Evolutionary conservation across 1,140 invertebrate genomes (phyloP).

Genomic region (Micrasema minimum): DNA sequence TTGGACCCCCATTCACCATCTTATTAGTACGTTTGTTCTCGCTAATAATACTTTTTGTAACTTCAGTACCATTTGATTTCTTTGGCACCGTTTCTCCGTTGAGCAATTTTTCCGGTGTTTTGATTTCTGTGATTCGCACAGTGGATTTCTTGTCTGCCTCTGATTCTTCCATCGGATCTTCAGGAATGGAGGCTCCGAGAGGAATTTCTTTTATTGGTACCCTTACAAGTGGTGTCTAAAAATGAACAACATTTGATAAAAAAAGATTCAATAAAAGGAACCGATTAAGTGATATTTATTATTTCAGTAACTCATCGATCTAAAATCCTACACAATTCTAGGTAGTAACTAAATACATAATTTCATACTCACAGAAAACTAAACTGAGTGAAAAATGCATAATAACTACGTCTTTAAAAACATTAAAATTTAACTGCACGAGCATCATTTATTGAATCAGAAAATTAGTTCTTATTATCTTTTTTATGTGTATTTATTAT

Average conservation of each 20-base stretch:
- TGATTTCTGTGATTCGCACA: neutral
- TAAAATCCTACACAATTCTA: no score
- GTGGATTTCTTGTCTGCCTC: neutral
- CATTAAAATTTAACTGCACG: no score
- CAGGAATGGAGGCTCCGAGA: constrained; percentile 54
- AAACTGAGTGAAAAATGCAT: no score
- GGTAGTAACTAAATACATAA: no score
- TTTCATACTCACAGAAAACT: no score
- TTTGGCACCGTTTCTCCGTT: neutral
- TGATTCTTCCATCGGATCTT: neutral
- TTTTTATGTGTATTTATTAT: no score
- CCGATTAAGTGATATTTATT: no score
- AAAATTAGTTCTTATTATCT: no score
- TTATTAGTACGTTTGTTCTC: neutral
- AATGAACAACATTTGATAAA: constrained; percentile 11
- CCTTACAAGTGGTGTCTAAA: constrained; percentile 67
- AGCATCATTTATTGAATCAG: no score
- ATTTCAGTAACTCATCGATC: no score
- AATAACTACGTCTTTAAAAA: no score
- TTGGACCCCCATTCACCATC: constrained; percentile 3
- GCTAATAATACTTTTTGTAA: neutral
- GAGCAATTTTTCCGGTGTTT: neutral
- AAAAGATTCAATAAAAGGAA: no score
- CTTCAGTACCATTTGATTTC: neutral
- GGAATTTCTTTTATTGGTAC: constrained; percentile 68